A percentile compares a stretch with the other conserved stretches of the same genome.
These are phyloP conservation scores for Eucera pruinosa DNA, from an alignment of 2,888 invertebrate species.

Conservation along the genomic window DNA sequence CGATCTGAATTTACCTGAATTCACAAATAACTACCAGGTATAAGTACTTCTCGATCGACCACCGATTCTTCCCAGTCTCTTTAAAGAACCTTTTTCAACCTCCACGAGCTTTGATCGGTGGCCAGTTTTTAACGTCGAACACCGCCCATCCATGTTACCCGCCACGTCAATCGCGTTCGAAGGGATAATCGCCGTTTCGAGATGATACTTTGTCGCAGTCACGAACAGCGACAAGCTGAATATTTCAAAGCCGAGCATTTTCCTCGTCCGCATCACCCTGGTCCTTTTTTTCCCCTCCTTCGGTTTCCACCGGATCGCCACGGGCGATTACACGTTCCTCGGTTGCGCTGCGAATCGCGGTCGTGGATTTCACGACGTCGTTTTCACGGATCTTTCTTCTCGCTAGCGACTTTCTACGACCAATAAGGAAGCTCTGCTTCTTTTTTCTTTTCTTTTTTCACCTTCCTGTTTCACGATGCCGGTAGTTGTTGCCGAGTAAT, in stretches of 20 bases:
- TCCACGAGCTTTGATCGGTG: background rate
- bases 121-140: constrained; percentile 10
- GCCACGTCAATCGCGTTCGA: constrained; percentile 29
- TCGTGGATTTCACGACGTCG: constrained; percentile 37
- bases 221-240: background rate
- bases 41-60: background rate
- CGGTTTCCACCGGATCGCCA: background rate
- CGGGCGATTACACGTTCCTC: constrained; percentile 22
- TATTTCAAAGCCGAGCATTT: background rate
- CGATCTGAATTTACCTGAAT: constrained; percentile 2
- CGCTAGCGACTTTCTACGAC: constrained; percentile 42
- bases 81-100: constrained; percentile 9
- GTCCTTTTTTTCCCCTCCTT: constrained; percentile 1
- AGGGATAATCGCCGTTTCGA: constrained; percentile 35
- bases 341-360: constrained; percentile 16
- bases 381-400: constrained; percentile 47
- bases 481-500: constrained; percentile 12
- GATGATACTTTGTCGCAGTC: constrained; percentile 35
- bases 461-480: background rate
- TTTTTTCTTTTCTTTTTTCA: background rate
- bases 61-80: background rate
- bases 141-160: background rate
- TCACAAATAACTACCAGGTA: too few relatives aligned
- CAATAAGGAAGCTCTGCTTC: constrained; percentile 30
- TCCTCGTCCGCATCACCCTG: background rate